Evolutionary conservation across 1,140 invertebrate genomes (phyloP).

Genomic region (Zaprionus africanus): DNA sequence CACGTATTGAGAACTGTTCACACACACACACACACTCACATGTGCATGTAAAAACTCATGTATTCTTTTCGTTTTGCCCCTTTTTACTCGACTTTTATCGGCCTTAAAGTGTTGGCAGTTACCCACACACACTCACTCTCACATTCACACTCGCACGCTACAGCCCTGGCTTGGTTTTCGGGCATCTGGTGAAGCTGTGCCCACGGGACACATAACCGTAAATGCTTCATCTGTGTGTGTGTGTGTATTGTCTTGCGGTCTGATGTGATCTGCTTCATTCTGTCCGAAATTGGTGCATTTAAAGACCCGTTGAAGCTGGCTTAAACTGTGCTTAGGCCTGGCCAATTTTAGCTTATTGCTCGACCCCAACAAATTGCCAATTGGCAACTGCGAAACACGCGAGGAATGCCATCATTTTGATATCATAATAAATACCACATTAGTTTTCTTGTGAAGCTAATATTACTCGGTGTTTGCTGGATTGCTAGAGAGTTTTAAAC

Average conservation of each 20-base stretch:
- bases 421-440: not conserved
- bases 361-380: conserved; percentile 18
- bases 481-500: no score
- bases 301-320: conserved; percentile 51
- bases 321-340: conserved; percentile 51
- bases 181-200: conserved; percentile 46
- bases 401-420: not conserved
- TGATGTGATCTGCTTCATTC: conserved; percentile 31
- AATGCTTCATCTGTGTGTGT: conserved; percentile 46
- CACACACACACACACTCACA: conserved; percentile 32
- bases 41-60: not conserved
- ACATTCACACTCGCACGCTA: conserved; percentile 25
- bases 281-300: conserved; percentile 65
- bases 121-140: conserved; percentile 35
- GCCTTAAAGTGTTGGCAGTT: conserved; percentile 71
- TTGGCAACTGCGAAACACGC: conserved; percentile 9
- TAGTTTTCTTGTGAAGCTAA: not conserved
- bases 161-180: conserved; percentile 43
- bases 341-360: conserved; percentile 44
- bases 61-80: conserved; percentile 46
- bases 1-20: conserved; percentile 26
- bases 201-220: conserved; percentile 76
- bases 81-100: conserved; percentile 68
- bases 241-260: conserved; percentile 27
- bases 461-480: no score